Base-by-base conservation (phyloP, 2,797 vertebrate species). In the Gephyroberyx darwinii region DNA sequence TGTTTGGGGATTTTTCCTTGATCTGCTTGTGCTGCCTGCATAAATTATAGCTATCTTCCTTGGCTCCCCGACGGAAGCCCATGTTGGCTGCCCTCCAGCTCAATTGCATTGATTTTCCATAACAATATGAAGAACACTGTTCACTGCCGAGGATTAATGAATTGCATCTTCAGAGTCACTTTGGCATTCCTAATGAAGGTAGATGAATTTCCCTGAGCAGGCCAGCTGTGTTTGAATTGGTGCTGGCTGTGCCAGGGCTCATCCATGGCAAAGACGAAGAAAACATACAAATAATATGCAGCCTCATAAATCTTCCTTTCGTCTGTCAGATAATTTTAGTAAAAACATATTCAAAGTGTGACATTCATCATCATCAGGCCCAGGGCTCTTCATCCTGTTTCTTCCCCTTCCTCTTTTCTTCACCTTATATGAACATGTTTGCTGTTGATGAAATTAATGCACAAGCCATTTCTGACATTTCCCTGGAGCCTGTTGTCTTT, bases 21-120 rank as follows among this genome's bases (percentile, higher is more conserved):
- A 92, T 90, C 78, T 83, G 86, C 84, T 69, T 80, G 85, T 84
- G 84, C 81, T 33, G 74, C 81, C 84, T 74, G 83, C 83, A 92
- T 92, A 91, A 92, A 93, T 94, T 91, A 86, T 62, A 87, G 83
- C 70, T 59, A 74, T 88, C 86, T 82, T 89, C 69, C 64, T 65
- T 72, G 70, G 77, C 83, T 85, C 82, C 78, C 71, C 82, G 74
- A 76, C 79, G 73, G 77, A 82, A 82, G 63, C 84, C 76, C 7
- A 45, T 16, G 51, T 88, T 92, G 93, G 91, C 92, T 84, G 83
- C 70, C 70, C 75, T 93, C 91, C 92, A 93, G 91, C 90, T 92
- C 87, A 88, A 90, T 92, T 91, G 82, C 90, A 95, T 93, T 91
- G 94, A 94, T 94, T 94, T 93, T 92, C 89, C 92, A 93, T 94